These are phyloP conservation scores for Burhinus bistriatus DNA, from an alignment of 2,113 vertebrate species.

Conservation along the genomic window DNA sequence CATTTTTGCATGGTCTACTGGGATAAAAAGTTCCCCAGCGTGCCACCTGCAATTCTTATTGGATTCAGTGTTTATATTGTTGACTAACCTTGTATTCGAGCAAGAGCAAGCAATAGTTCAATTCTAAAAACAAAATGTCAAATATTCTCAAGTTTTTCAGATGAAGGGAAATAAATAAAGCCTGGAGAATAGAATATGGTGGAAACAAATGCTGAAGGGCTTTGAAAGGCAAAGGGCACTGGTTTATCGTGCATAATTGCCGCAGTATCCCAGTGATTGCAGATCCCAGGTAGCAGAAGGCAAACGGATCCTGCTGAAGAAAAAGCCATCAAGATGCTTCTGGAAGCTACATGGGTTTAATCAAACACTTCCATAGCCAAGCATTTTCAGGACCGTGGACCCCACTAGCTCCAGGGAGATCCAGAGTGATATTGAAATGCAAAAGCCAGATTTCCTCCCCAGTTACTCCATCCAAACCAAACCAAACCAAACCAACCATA, in stretches of 20 bases:
- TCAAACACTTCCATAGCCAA: background rate
- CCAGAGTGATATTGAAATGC: background rate
- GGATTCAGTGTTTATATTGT: background rate
- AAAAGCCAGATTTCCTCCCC: background rate
- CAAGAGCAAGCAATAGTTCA: background rate
- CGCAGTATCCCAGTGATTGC: background rate
- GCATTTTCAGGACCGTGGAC: background rate
- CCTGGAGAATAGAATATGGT: background rate
- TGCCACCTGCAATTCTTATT: accelerated
- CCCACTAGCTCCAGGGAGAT: background rate
- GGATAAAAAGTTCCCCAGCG: background rate
- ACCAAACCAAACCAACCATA: background rate
- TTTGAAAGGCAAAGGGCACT: background rate
- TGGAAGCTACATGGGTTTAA: background rate
- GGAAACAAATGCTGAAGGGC: background rate
- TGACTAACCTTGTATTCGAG: background rate
- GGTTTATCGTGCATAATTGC: accelerated
- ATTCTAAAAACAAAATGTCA: background rate
- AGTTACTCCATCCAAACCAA: background rate
- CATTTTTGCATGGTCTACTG: background rate
- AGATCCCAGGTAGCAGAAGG: background rate
- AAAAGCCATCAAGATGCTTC: background rate
- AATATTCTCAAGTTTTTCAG: background rate
- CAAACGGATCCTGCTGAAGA: background rate
- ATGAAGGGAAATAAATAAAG: background rate